Evolutionary conservation across 2,797 vertebrate genomes (phyloP).

Genomic region (Erpetoichthys calabaricus): DNA sequence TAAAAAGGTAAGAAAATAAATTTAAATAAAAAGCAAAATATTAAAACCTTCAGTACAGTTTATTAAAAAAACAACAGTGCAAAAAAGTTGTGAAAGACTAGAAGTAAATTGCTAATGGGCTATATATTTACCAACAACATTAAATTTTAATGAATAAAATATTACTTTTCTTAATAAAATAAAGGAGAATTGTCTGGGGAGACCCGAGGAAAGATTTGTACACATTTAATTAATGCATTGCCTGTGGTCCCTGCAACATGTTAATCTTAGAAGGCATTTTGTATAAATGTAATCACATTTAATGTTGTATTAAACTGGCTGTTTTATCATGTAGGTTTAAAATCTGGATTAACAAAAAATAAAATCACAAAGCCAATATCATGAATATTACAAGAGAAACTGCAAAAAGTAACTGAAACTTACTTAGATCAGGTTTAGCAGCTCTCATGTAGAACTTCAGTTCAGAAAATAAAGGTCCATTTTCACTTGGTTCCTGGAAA

Average conservation of each 20-base stretch:
- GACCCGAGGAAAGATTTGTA: constrained; percentile 60
- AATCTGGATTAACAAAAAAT: too few relatives aligned
- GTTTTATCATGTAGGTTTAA: too few relatives aligned
- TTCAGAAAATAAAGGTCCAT: constrained; percentile 90
- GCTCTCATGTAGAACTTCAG: constrained; percentile 93
- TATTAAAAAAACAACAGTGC: constrained; percentile 38
- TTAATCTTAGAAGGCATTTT: constrained; percentile 29
- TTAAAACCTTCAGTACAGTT: constrained; percentile 25
- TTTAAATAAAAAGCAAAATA: constrained; percentile 13
- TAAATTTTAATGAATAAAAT: constrained; percentile 54
- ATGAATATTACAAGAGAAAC: constrained; percentile 11
- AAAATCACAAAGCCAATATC: too few relatives aligned
- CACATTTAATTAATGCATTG: constrained; percentile 53
- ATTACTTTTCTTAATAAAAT: constrained; percentile 61
- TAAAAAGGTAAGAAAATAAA: background rate
- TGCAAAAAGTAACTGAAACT: constrained; percentile 22
- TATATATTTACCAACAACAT: constrained; percentile 65
- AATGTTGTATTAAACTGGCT: too few relatives aligned
- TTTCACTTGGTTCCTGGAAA: constrained; percentile 83
- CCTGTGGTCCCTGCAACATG: constrained; percentile 37
- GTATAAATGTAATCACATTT: background rate
- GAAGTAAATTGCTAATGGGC: constrained; percentile 50
- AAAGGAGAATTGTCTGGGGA: constrained; percentile 59
- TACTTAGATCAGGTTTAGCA: constrained; percentile 87
- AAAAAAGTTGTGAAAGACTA: constrained; percentile 20